phyloP scores from a whole-genome alignment of 2,113 vertebrate species.

The Plectropomus leopardus region DNA sequence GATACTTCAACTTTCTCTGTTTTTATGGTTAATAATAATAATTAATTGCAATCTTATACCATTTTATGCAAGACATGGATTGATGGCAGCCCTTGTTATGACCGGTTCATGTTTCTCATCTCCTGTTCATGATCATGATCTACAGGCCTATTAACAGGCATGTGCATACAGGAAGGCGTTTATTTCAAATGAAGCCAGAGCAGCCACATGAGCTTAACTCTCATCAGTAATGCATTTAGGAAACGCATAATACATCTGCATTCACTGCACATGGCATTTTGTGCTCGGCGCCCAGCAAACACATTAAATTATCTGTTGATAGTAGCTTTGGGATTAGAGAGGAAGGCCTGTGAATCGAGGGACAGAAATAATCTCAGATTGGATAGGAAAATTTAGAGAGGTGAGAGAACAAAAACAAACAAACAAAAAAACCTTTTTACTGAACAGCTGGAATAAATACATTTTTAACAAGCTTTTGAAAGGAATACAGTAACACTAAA shows the following conservation, averaged over 20 bases:
- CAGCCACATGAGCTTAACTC: conserved; percentile 6
- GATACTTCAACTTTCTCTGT: no score
- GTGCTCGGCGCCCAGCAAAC: conserved; percentile 41
- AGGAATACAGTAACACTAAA: no score
- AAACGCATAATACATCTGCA: conserved; percentile 22
- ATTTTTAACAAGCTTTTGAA: neutral
- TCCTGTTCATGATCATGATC: neutral
- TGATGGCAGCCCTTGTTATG: neutral
- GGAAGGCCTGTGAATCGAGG: neutral
- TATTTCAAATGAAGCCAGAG: conserved; percentile 15
- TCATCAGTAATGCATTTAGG: conserved; percentile 48
- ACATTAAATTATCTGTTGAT: conserved; percentile 30
- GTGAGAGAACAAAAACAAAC: neutral
- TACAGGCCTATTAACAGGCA: neutral
- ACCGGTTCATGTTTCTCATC: neutral
- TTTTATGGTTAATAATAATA: no score
- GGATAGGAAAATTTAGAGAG: neutral
- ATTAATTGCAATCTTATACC: neutral
- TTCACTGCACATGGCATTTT: conserved; percentile 28
- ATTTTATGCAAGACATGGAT: neutral
- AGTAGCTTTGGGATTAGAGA: conserved; percentile 22
- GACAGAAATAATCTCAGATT: neutral
- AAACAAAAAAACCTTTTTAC: no score
- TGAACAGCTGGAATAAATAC: neutral
- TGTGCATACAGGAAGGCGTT: conserved; percentile 9